These are phyloP conservation scores for Narcine bancroftii DNA, from an alignment of 2,113 vertebrate species.

Conservation along the genomic window DNA sequence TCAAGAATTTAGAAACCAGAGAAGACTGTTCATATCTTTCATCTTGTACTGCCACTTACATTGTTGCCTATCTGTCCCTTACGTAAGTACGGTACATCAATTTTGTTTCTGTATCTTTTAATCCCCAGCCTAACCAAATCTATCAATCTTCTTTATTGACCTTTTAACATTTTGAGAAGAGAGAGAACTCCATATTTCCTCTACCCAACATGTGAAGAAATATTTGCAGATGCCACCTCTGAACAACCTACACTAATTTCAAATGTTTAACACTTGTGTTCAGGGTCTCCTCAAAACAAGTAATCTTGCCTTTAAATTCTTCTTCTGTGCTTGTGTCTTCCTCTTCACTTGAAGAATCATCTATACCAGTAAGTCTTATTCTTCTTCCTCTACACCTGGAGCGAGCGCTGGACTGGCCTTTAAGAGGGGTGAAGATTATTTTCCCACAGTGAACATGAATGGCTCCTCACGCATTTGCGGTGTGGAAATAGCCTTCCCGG, in stretches of 20 bases:
- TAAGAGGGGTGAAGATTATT: no score
- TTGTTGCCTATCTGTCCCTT: not conserved
- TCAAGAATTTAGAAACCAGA: not conserved
- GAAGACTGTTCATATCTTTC: not conserved
- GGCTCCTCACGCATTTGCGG: no score
- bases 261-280: not conserved
- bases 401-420: no score
- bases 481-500: no score
- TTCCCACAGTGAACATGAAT: no score
- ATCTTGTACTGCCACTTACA: not conserved
- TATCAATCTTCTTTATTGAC: not conserved
- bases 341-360: no score
- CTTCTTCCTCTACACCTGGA: no score
- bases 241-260: not conserved
- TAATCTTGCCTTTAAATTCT: no score
- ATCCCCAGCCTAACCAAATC: not conserved
- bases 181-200: no score
- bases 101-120: not conserved
- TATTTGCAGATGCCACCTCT: not conserved
- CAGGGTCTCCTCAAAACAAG: not conserved
- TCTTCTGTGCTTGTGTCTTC: no score
- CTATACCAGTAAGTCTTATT: no score
- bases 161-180: not conserved
- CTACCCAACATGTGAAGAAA: not conserved
- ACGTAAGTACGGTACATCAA: not conserved